Base-by-base conservation (phyloP, 1,140 invertebrate genomes). In the Lutraria rhynchaena region DNA sequence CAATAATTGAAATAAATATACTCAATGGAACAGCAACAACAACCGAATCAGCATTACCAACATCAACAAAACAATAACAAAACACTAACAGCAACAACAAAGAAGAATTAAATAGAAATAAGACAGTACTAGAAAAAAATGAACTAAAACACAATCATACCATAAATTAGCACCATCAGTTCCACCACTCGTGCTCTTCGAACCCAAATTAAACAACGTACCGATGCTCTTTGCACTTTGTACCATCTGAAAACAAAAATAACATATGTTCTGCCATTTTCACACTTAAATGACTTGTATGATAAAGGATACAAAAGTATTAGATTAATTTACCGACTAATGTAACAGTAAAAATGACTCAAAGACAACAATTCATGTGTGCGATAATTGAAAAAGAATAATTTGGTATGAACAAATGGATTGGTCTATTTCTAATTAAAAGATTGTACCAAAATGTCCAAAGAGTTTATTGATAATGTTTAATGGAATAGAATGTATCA, bases 221-320 rank as follows among this genome's bases (percentile, higher is more conserved):
- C 78, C 78, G 22, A 81, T 27, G 27, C 69, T 81, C 51, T 74
- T 73, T n/a, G 78, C 78, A 63, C 33, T 81, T 24, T 81, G 78
- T 29, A 81, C 67, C 41, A 73, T 73, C 78, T 81, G 78, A 24
- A 61, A 41, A 0, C 1, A 63, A 37, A 27, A 27, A 0, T 37
- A 75, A 63, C 7, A 35, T 3, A 29, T 55, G 24, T 55, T 22
- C 51, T 9, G n/a, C n/a, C n/a, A n/a, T n/a, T n/a, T n/a, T n/a
- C n/a, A n/a, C n/a, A n/a, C n/a, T n/a, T n/a, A n/a, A n/a, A n/a
- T n/a, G n/a, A n/a, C n/a, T n/a, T n/a, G n/a, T n/a, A n/a, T n/a
- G n/a, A n/a, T n/a, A n/a, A n/a, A n/a, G n/a, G n/a, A n/a, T n/a
- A n/a, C n/a, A n/a, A n/a, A n/a, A n/a, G n/a, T n/a, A n/a, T n/a